These are phyloP conservation scores for Drosophila orena DNA, from an alignment of 1,140 invertebrate genomes.

Conservation along the genomic window DNA sequence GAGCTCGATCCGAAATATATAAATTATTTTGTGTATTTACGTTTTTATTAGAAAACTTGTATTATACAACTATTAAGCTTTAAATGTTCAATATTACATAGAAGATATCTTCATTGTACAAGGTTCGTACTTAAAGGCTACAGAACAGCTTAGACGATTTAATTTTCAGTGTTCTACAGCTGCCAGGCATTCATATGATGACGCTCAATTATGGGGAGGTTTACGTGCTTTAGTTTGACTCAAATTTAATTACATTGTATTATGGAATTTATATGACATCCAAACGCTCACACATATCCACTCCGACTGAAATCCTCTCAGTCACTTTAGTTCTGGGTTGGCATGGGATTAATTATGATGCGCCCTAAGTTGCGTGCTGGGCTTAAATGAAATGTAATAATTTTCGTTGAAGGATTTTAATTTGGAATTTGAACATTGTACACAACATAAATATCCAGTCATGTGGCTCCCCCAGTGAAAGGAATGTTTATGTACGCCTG, in stretches of 20 bases:
- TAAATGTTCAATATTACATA: too few species aligned
- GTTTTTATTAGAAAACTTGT: too few species aligned
- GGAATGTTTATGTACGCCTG: conserved; percentile 30
- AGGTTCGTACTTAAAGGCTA: too few species aligned
- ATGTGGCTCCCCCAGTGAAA: conserved; percentile 8
- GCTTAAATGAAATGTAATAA: conserved; percentile 84
- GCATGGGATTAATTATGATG: conserved; percentile 84
- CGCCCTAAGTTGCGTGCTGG: conserved; percentile 68
- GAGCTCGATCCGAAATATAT: not conserved
- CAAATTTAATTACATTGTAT: conserved; percentile 84
- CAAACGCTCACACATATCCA: conserved; percentile 18
- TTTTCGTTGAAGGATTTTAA: conserved; percentile 83
- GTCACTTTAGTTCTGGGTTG: conserved; percentile 22
- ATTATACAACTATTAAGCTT: too few species aligned
- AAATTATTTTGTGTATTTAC: too few species aligned
- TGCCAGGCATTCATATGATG: conserved; percentile 45
- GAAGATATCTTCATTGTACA: too few species aligned
- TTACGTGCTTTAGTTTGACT: conserved; percentile 76
- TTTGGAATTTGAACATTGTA: conserved; percentile 76
- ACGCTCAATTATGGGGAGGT: conserved; percentile 73
- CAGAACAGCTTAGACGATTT: not conserved
- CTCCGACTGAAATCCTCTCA: conserved; percentile 4
- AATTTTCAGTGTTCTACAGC: conserved; percentile 16
- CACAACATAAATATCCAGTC: conserved; percentile 66
- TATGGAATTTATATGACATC: conserved; percentile 84